Base-by-base conservation (phyloP, 2,888 invertebrate species). In the Doris montereyensis region DNA sequence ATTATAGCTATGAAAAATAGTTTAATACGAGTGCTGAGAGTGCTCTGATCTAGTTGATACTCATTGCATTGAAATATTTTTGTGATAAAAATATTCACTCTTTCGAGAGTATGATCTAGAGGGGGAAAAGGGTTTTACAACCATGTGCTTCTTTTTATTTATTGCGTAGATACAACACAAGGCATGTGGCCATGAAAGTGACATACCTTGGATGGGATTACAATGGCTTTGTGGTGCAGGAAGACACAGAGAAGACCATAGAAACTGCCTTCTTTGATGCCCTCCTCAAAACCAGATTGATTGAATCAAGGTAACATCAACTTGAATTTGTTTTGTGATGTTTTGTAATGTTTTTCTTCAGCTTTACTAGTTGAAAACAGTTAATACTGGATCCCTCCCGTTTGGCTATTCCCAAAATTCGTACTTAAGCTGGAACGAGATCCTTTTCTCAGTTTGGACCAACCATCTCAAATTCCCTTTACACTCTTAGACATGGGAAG, bases 181-280 rank as follows among this genome's bases (percentile, higher is more conserved):
- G 97, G 0, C 96, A 96, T 88, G 94, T 99, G 13, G 93, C 97
- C 0, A 92, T 99, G 13, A 96, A 95, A 88, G 93, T 99, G 0
- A 93, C 95, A 30, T 99, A 99, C 91, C 94, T 97, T 62, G 99
- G 99, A 0, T 98, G 98, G 98, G 94, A 97, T 88, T 97, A 97
- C 91, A 95, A 96, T 83, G 92, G 93, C 1, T 91, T 91, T 78
- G 92, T 92, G 21, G 88, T 89, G 21, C 93, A 93, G 83, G 97
- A 97, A 89, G 95, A 96, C 88, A 94, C 95, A 0, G 93, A 93
- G 21, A 94, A 95, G 81, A 98, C 98, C 0, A 95, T 99, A 84
- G 98, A 99, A 90, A 93, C 95, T 84, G 93, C 95, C 88, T 90
- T 99, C 21, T 97, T 99, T 89, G 92, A 94, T 21, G 97, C 98